A percentile compares a stretch with the other conserved stretches of the same genome.
phyloP scores from a whole-genome alignment of 2,888 invertebrate species.

The Baccha elongata region DNA sequence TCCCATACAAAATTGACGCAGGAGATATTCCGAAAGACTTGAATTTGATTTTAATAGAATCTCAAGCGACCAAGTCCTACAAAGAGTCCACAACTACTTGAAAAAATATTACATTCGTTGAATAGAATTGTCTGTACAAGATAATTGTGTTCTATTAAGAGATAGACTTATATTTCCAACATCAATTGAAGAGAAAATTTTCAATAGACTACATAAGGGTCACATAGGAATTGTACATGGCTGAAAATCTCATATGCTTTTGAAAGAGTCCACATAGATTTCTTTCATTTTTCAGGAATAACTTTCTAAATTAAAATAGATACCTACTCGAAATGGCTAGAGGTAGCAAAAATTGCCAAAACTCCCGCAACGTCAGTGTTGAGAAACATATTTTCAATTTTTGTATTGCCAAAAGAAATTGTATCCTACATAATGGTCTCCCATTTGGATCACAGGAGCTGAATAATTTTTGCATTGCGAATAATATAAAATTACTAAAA shows the following conservation, averaged over 20 bases:
- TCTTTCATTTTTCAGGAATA: background rate
- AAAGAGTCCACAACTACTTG: too few relatives aligned
- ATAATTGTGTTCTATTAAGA: background rate
- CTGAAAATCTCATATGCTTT: background rate
- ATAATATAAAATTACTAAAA: too few relatives aligned
- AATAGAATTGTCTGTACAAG: background rate
- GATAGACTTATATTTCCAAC: background rate
- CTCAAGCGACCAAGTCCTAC: too few relatives aligned
- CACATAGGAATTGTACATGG: background rate
- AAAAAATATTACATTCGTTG: too few relatives aligned
- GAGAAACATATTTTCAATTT: background rate
- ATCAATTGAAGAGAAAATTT: background rate
- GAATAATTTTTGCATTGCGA: background rate
- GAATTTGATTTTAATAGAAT: too few relatives aligned
- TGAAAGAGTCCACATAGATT: background rate
- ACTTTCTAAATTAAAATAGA: background rate
- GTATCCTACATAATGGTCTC: background rate
- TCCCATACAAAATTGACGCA: too few relatives aligned
- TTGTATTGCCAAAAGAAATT: conserved; percentile 1
- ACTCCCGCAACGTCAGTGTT: background rate
- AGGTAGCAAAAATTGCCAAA: background rate
- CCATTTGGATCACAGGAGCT: background rate
- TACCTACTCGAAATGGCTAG: background rate
- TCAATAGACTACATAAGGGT: background rate
- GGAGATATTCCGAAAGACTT: too few relatives aligned